phyloP scores from a whole-genome alignment of 2,888 invertebrate species.

The Odontocerum albicorne region DNA sequence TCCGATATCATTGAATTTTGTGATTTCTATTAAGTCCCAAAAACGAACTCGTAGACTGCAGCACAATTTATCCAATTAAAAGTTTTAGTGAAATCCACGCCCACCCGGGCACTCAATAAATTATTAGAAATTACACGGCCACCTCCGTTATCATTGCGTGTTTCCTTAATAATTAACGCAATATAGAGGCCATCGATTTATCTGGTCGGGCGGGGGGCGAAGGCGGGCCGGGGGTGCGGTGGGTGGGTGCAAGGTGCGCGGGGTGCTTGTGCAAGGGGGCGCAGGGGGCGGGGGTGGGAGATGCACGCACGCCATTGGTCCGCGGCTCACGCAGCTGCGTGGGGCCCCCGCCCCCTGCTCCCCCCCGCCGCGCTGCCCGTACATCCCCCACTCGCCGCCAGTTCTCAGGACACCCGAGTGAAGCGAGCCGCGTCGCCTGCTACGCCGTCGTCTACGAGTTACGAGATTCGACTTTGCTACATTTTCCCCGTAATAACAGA shows the following conservation, averaged over 20 bases:
- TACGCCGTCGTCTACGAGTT: conserved; percentile 9
- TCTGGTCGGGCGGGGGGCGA: conserved; percentile 48
- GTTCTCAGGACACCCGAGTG: conserved; percentile 46
- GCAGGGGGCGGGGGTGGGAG: conserved; percentile 36
- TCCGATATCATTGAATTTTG: no score
- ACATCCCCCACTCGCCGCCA: conserved; percentile 45
- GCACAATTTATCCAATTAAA: conserved; percentile 26
- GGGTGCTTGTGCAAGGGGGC: conserved; percentile 51
- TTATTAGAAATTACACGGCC: conserved; percentile 37
- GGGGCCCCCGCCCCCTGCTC: conserved; percentile 49
- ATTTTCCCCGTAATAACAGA: no score
- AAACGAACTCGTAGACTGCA: no score
- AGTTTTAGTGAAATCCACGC: conserved; percentile 26
- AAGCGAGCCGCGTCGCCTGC: conserved; percentile 43
- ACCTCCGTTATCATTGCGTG: conserved; percentile 62
- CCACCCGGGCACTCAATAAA: conserved; percentile 30
- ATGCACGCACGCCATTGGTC: conserved; percentile 38
- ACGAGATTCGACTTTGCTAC: no score
- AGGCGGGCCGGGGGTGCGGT: conserved; percentile 46
- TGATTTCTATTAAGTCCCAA: no score
- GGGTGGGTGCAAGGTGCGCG: conserved; percentile 37
- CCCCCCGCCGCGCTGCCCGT: conserved; percentile 40
- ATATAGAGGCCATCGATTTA: conserved; percentile 37
- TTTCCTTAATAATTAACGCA: conserved; percentile 62
- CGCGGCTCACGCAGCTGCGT: conserved; percentile 37